A percentile compares a stretch with the other conserved stretches of the same genome.
These are phyloP conservation scores for Telmatherina bonti DNA, from an alignment of 2,797 vertebrate genomes.

Conservation along the genomic window DNA sequence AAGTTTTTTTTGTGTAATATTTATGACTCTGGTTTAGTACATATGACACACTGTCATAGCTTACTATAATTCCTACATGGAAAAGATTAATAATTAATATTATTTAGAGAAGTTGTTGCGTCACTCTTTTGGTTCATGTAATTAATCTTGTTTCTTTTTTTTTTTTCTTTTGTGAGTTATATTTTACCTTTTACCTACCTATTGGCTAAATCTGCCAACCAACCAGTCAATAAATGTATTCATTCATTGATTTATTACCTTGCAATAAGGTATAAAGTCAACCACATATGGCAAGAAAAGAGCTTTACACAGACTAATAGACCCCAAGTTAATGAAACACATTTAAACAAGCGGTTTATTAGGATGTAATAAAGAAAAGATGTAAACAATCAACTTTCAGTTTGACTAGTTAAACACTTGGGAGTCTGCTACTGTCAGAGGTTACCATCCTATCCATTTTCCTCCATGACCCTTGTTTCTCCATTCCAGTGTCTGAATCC, in stretches of 20 bases:
- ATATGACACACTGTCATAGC: not conserved
- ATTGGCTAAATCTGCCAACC: too few relatives aligned
- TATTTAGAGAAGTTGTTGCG: too few relatives aligned
- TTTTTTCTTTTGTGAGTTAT: too few relatives aligned
- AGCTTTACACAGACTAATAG: slow-evolving; percentile 1
- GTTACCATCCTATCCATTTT: slow-evolving; percentile 60
- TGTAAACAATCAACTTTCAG: slow-evolving; percentile 16
- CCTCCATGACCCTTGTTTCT: slow-evolving; percentile 56
- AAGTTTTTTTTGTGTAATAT: too few relatives aligned
- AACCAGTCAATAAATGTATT: too few relatives aligned
- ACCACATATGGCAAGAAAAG: not conserved
- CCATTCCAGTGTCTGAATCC: slow-evolving; percentile 33
- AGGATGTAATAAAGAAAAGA: slow-evolving; percentile 16
- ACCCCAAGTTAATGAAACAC: not conserved
- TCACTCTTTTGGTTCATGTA: too few relatives aligned
- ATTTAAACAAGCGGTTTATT: slow-evolving; percentile 15
- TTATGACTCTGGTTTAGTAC: not conserved
- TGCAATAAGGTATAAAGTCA: not conserved
- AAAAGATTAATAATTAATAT: too few relatives aligned
- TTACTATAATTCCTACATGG: not conserved
- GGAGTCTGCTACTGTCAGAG: slow-evolving; percentile 62
- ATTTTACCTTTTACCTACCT: too few relatives aligned
- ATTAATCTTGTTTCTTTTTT: too few relatives aligned
- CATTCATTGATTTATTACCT: not conserved
- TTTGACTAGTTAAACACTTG: slow-evolving; percentile 41